phyloP scores from a whole-genome alignment of 2,888 invertebrate species.

The Gerris lacustris region DNA sequence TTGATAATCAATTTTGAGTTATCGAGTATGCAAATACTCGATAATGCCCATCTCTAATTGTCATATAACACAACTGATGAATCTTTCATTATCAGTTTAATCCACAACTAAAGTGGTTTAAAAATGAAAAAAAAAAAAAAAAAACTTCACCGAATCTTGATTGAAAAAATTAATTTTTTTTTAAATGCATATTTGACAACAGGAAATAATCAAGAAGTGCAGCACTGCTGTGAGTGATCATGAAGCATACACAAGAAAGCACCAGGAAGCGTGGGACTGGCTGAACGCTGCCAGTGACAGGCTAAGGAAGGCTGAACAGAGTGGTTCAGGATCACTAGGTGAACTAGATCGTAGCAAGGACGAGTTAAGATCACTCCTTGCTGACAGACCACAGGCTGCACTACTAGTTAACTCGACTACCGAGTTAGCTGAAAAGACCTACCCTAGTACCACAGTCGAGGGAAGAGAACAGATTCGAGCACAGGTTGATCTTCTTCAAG shows the following conservation, averaged over 20 bases:
- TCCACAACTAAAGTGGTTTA: too few relatives aligned
- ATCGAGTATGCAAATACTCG: too few relatives aligned
- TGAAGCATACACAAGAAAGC: constrained; percentile 64
- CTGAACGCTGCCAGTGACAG: constrained; percentile 60
- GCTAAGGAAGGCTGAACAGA: constrained; percentile 52
- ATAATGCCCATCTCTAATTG: too few relatives aligned
- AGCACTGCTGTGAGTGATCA: constrained; percentile 78
- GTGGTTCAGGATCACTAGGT: constrained; percentile 8
- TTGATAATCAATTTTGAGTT: too few relatives aligned
- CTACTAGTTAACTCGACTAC: constrained; percentile 68
- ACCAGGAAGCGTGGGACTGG: constrained; percentile 72
- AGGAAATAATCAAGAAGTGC: constrained; percentile 81
- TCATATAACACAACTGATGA: too few relatives aligned
- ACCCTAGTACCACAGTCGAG: constrained; percentile 71
- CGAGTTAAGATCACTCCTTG: constrained; percentile 57
- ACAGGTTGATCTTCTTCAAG: constrained; percentile 72
- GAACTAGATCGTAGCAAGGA: constrained; percentile 57
- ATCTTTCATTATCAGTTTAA: too few relatives aligned
- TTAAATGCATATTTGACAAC: background rate
- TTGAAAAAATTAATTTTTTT: too few relatives aligned
- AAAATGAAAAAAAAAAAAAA: too few relatives aligned
- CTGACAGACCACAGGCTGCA: constrained; percentile 61
- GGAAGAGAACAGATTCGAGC: constrained; percentile 69
- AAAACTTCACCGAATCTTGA: too few relatives aligned
- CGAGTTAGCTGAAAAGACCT: constrained; percentile 78